phyloP scores from a whole-genome alignment of 2,113 vertebrate genomes.

The Centropus bengalensis region DNA sequence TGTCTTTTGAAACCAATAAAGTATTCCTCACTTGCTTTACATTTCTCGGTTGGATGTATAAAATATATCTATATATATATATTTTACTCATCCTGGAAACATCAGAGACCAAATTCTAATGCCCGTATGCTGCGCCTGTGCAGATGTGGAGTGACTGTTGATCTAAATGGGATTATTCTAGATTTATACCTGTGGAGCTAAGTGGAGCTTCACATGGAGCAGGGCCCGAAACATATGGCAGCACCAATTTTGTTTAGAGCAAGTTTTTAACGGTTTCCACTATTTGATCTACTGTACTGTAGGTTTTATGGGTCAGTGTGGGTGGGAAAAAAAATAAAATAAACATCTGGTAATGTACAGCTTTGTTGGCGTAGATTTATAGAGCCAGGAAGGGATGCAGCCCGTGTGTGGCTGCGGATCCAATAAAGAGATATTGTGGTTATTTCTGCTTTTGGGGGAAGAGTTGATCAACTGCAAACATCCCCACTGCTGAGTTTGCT shows the following conservation, averaged over 20 bases:
- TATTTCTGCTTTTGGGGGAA: constrained; percentile 46
- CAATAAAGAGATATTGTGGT: constrained; percentile 15
- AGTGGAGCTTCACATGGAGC: neutral
- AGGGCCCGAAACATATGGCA: constrained; percentile 28
- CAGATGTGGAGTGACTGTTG: neutral
- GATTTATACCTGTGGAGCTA: constrained; percentile 42
- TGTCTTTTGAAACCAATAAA: neutral
- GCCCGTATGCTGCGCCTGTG: neutral
- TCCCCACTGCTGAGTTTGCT: constrained; percentile 39
- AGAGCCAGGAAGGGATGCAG: constrained; percentile 20
- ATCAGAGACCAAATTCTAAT: neutral
- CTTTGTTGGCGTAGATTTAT: constrained; percentile 47
- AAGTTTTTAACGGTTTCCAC: constrained; percentile 39
- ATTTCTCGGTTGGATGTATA: neutral
- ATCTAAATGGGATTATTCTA: neutral
- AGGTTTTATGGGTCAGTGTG: constrained; percentile 44
- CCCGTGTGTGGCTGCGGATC: neutral
- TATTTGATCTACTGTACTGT: constrained; percentile 27
- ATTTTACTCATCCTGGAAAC: neutral
- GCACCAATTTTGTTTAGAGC: constrained; percentile 1
- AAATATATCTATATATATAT: neutral
- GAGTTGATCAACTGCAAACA: constrained; percentile 44
- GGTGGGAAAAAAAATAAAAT: constrained; percentile 32
- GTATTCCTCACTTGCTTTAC: neutral
- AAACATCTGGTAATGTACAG: constrained; percentile 62